These are phyloP conservation scores for Miltochrista miniata DNA, from an alignment of 2,888 invertebrate species.

Conservation along the genomic window DNA sequence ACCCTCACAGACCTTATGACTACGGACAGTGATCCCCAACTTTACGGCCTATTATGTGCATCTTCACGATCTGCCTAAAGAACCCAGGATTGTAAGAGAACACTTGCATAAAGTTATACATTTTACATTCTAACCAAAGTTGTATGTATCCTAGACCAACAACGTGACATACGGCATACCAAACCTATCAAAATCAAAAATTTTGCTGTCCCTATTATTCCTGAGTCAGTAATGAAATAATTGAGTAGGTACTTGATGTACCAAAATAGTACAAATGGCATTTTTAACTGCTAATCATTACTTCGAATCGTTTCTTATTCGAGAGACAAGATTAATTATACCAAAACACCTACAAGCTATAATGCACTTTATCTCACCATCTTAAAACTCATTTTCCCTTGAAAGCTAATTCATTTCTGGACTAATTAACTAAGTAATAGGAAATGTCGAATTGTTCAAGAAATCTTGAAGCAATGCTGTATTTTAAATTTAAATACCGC, in stretches of 20 bases:
- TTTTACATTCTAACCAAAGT: no score
- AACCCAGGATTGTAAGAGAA: no score
- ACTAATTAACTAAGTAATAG: conserved; percentile 27
- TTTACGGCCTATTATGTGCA: no score
- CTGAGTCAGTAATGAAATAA: not conserved
- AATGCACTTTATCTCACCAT: not conserved
- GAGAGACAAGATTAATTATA: conserved; percentile 18
- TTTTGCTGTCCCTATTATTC: no score
- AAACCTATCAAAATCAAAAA: no score
- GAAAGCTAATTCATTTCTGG: not conserved
- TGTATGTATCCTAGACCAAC: no score
- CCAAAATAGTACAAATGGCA: conserved; percentile 15
- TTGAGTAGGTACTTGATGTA: conserved; percentile 16
- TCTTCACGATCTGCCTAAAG: no score
- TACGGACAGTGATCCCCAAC: no score
- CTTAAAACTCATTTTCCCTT: conserved; percentile 1
- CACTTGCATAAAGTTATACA: no score
- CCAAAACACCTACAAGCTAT: not conserved
- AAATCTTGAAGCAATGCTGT: conserved; percentile 27
- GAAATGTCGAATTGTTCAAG: conserved; percentile 13
- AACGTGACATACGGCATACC: no score
- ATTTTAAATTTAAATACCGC: conserved; percentile 20
- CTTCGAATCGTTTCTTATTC: conserved; percentile 23
- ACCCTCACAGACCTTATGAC: no score
- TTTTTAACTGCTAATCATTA: conserved; percentile 26